phyloP scores from a whole-genome alignment of 1,140 invertebrate genomes.

The Parapsyche elsis region DNA sequence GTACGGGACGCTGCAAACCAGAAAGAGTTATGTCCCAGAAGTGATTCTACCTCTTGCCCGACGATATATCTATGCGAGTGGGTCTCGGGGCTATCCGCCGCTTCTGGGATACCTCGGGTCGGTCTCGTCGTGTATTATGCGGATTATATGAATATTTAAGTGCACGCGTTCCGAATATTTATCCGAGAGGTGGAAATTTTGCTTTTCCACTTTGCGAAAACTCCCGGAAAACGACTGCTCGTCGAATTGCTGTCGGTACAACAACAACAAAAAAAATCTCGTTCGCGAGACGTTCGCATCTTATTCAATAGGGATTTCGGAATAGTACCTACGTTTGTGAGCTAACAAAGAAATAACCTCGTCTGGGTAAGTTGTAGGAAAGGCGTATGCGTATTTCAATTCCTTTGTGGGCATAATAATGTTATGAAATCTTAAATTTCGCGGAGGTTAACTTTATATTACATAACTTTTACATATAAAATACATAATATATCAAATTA shows the following conservation, averaged over 20 bases:
- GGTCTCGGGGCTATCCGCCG: not conserved
- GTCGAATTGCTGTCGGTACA: not conserved
- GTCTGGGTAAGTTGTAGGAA: no score
- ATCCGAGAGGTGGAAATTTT: not conserved
- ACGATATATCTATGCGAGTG: not conserved
- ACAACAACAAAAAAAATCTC: not conserved
- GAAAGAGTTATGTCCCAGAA: slow-evolving; percentile 3
- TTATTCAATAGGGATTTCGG: no score
- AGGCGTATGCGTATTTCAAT: no score
- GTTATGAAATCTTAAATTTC: no score
- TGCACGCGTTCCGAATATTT: slow-evolving; percentile 4
- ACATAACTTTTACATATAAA: no score
- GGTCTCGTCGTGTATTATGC: not conserved
- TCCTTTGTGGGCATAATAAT: no score
- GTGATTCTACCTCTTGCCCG: not conserved
- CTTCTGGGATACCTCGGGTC: not conserved
- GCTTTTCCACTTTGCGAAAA: not conserved
- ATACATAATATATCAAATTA: no score
- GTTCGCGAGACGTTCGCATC: not conserved
- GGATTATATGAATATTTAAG: slow-evolving; percentile 26
- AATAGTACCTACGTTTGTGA: no score
- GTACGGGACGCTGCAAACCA: not conserved
- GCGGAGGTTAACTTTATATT: no score
- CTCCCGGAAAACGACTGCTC: no score
- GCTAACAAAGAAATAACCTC: no score